These are phyloP conservation scores for Nasua narica DNA, from an alignment of 2,797 vertebrate species.

Conservation along the genomic window DNA sequence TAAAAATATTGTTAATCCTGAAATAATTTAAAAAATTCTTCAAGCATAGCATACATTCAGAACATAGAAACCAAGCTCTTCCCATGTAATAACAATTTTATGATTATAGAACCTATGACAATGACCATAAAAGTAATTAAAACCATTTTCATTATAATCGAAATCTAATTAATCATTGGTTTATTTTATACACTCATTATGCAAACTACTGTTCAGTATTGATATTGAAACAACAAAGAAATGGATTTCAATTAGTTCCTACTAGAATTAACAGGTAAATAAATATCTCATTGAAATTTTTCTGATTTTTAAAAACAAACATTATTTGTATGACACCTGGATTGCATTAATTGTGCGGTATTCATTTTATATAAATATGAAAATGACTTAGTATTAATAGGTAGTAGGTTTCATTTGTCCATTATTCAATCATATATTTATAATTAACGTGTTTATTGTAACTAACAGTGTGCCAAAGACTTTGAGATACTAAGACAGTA, in stretches of 20 bases:
- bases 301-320: neutral
- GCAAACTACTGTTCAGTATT: neutral
- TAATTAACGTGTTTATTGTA: neutral
- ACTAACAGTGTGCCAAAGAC: neutral
- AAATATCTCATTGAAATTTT: neutral
- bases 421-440: neutral
- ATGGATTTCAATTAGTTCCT: neutral
- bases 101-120: neutral
- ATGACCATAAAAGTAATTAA: neutral
- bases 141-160: neutral
- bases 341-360: neutral
- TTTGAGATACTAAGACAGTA: neutral
- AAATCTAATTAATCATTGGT: neutral
- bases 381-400: neutral
- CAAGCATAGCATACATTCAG: neutral
- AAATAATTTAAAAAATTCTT: neutral
- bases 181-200: neutral
- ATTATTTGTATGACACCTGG: neutral
- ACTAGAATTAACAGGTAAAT: neutral
- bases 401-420: neutral
- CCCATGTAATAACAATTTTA: neutral
- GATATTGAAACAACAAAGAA: neutral
- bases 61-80: neutral
- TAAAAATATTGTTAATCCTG: neutral
- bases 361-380: neutral